These are phyloP conservation scores for Aegithalos caudatus DNA, from an alignment of 2,113 vertebrate species.

Conservation along the genomic window DNA sequence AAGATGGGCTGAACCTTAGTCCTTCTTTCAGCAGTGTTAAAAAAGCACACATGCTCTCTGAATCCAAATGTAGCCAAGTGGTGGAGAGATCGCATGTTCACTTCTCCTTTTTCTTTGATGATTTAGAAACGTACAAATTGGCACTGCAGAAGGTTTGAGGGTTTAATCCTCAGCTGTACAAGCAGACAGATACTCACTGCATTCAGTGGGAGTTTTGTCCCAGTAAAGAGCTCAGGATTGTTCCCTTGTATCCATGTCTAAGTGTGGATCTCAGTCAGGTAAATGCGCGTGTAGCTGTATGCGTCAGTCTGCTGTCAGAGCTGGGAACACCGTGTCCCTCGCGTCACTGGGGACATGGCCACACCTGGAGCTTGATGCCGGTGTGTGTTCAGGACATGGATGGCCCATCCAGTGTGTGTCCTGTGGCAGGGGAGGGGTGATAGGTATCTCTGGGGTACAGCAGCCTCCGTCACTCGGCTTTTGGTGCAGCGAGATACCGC, in stretches of 20 bases:
- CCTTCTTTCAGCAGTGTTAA: rapidly evolving
- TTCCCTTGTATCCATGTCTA: not conserved
- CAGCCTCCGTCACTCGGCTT: not conserved
- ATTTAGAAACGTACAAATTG: not conserved
- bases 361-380: rapidly evolving
- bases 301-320: not conserved
- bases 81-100: not conserved
- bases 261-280: not conserved
- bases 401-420: not conserved
- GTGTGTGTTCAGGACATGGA: not conserved
- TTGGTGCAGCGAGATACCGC: not conserved
- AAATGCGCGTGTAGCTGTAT: not conserved
- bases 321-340: not conserved
- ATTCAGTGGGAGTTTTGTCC: not conserved
- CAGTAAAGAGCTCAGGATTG: not conserved
- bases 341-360: not conserved
- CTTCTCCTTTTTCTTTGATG: not conserved
- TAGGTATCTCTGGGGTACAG: not conserved
- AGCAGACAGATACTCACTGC: not conserved
- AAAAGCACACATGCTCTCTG: not conserved
- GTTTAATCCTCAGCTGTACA: not conserved
- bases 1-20: not conserved
- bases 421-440: rapidly evolving
- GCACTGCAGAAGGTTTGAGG: not conserved
- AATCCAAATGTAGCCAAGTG: not conserved